Evolutionary conservation across 2,888 invertebrate genomes (phyloP).

Genomic region (Watsonalla cultraria): DNA sequence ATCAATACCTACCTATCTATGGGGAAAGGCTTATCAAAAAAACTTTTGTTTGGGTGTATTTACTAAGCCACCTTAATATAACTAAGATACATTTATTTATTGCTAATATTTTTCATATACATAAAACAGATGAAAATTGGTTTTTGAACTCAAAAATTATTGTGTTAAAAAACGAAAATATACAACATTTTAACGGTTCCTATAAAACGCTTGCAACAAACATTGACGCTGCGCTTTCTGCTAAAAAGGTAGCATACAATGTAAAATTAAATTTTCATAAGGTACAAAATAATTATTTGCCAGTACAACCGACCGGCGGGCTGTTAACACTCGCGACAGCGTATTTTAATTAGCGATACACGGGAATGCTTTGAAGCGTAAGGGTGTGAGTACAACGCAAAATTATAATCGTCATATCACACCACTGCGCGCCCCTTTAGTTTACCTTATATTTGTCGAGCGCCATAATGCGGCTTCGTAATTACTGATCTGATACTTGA

Average conservation of each 20-base stretch:
- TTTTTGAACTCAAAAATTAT: no score
- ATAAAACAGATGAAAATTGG: no score
- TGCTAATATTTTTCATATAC: no score
- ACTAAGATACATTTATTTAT: no score
- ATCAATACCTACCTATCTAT: no score
- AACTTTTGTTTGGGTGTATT: no score
- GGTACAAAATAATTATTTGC: slow-evolving; percentile 49
- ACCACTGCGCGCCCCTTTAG: slow-evolving; percentile 44
- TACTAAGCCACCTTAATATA: no score
- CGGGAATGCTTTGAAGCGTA: slow-evolving; percentile 73
- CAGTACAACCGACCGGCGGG: slow-evolving; percentile 39
- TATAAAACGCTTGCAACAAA: not conserved
- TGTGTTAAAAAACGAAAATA: no score
- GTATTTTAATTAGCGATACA: slow-evolving; percentile 77
- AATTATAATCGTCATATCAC: slow-evolving; percentile 61
- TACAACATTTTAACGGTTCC: no score
- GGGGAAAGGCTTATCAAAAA: no score
- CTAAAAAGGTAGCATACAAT: slow-evolving; percentile 11
- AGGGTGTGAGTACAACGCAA: slow-evolving; percentile 41
- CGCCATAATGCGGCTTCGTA: slow-evolving; percentile 30
- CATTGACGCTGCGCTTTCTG: slow-evolving; percentile 3
- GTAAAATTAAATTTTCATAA: slow-evolving; percentile 56
- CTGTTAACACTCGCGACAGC: slow-evolving; percentile 59
- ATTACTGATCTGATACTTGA: slow-evolving; percentile 40
- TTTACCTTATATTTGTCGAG: slow-evolving; percentile 38